A percentile compares a stretch with the other conserved stretches of the same genome.
These are phyloP conservation scores for Bubo scandiacus DNA, from an alignment of 2,113 vertebrate genomes.

Conservation along the genomic window DNA sequence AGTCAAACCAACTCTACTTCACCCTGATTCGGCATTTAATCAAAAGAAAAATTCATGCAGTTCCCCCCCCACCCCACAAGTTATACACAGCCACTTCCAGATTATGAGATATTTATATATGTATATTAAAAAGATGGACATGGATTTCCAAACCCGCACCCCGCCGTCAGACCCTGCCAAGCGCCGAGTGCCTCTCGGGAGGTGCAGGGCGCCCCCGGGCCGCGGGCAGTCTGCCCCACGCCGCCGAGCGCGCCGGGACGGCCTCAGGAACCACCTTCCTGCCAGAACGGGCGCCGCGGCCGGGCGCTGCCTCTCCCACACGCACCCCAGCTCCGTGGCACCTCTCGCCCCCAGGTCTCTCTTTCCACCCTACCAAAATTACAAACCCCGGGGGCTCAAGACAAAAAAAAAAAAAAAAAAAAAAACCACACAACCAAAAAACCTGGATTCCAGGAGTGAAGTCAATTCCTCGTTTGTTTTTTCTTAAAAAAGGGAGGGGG, in stretches of 20 bases:
- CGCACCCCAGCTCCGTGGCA: background rate
- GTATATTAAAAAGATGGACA: background rate
- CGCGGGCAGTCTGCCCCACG: background rate
- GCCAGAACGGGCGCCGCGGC: accelerated
- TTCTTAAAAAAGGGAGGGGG: background rate
- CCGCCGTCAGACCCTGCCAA: background rate
- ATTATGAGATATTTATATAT: slow-evolving; percentile 49
- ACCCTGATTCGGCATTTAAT: slow-evolving; percentile 1
- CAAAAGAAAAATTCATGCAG: slow-evolving; percentile 62
- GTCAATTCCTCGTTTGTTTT: background rate
- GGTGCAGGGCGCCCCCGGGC: background rate
- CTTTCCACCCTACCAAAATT: background rate
- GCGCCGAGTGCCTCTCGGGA: accelerated
- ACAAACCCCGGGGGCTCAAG: background rate
- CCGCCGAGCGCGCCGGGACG: background rate
- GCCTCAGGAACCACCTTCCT: background rate
- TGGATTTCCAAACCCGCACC: slow-evolving; percentile 57
- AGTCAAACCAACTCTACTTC: background rate
- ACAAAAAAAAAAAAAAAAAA: background rate
- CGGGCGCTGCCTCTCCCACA: background rate
- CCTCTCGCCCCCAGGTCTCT: background rate
- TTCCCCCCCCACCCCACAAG: slow-evolving; percentile 37
- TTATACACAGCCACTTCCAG: slow-evolving; percentile 66
- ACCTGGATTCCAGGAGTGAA: background rate
- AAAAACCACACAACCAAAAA: background rate